Conservation (phyloP, 2,888 invertebrate genomes). For the Podotricha telesiphe region DNA sequence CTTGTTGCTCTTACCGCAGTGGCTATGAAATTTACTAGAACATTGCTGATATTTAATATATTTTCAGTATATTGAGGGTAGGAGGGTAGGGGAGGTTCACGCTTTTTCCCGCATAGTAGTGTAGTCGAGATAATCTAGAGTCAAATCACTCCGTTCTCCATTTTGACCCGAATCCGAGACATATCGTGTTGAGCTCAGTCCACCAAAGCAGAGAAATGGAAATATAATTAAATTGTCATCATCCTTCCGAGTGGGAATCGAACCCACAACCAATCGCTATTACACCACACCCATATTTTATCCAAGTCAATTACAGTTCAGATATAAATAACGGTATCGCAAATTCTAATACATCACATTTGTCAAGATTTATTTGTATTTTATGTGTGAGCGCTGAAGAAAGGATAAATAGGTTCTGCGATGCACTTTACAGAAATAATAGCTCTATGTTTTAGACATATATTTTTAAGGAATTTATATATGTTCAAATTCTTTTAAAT, state of each 20-base stretch:
- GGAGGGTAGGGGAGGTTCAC: too few species aligned
- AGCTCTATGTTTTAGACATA: conserved; percentile 10
- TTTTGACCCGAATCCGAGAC: too few species aligned
- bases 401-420: conserved; percentile 27
- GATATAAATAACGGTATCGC: conserved; percentile 28
- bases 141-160: too few species aligned
- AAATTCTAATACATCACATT: conserved; percentile 29
- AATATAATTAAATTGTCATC: too few species aligned
- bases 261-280: too few species aligned
- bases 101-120: too few species aligned
- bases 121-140: too few species aligned
- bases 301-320: conserved; percentile 16
- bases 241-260: too few species aligned
- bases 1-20: conserved; percentile 8
- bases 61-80: not conserved
- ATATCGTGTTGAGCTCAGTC: too few species aligned
- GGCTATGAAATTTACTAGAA: not conserved
- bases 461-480: too few species aligned
- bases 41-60: not conserved
- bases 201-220: too few species aligned
- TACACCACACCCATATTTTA: conserved; percentile 1
- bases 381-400: conserved; percentile 24
- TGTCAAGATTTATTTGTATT: conserved; percentile 31
- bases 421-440: conserved; percentile 18
- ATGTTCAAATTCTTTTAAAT: too few species aligned